phyloP scores from a whole-genome alignment of 2,888 invertebrate species.

The Leptothorax acervorum region DNA sequence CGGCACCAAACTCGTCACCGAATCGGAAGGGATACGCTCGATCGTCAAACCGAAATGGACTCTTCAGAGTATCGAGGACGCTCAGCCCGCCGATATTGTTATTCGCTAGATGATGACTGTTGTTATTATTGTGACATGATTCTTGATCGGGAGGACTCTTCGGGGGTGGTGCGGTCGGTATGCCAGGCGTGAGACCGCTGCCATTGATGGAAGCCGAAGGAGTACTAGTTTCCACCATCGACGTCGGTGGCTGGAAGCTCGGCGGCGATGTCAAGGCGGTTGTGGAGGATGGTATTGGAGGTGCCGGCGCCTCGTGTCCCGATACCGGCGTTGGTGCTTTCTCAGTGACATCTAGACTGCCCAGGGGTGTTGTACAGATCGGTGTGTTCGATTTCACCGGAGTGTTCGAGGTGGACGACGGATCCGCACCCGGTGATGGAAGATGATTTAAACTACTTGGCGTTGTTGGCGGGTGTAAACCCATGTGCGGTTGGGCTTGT shows the following conservation, averaged over 20 bases:
- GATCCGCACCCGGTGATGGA: conserved; percentile 86
- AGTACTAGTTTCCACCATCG: conserved; percentile 80
- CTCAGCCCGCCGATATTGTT: conserved; percentile 84
- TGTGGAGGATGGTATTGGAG: conserved; percentile 84
- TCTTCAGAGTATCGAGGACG: conserved; percentile 87
- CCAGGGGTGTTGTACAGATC: conserved; percentile 74
- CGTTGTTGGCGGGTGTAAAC: conserved; percentile 84
- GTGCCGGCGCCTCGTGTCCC: conserved; percentile 87
- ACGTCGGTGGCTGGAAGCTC: conserved; percentile 79
- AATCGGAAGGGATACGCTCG: conserved; percentile 93
- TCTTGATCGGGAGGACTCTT: conserved; percentile 86
- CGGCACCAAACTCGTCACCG: conserved; percentile 94
- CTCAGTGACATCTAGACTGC: conserved; percentile 78
- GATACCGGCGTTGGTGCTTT: conserved; percentile 86
- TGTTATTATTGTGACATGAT: conserved; percentile 86
- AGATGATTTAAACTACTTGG: conserved; percentile 86
- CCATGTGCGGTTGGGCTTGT: conserved; percentile 76
- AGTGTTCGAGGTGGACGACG: conserved; percentile 83
- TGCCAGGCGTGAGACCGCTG: conserved; percentile 62
- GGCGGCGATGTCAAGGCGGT: conserved; percentile 83
- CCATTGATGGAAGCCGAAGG: conserved; percentile 75
- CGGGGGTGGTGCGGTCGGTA: conserved; percentile 85
- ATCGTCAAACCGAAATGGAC: conserved; percentile 93
- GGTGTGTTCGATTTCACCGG: conserved; percentile 83
- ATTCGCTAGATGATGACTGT: conserved; percentile 86